Evolutionary conservation across 2,797 vertebrate genomes (phyloP), one percentile per base, ranked within the genome.

Genomic region (Chromis chromis): DNA sequence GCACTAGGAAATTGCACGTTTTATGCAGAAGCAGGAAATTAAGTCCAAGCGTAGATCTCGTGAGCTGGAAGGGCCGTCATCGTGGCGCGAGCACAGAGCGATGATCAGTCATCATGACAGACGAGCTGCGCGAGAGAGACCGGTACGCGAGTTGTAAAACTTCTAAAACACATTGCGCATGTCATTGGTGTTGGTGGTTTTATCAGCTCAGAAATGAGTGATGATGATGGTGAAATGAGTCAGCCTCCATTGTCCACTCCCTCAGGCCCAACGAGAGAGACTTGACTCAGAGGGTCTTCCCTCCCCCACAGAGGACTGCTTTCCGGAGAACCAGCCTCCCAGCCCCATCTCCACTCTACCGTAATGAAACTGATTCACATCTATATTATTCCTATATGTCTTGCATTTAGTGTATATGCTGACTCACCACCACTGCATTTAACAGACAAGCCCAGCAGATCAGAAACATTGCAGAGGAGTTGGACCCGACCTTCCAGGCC

Each of bases 1-100:
- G 9, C 3, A 0, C 9, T n/a, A 96, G 95, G 94, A 96, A 89
- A 96, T 96, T 21, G 95, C 95, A 11, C 94, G 80, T n/a, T 95
- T 94, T 53, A 95, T 96, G 65, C 95, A 96, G 70, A 95, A 94
- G 62, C 92, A 95, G 74, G 96, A 96, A 84, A 90, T 96, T 0
- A 94, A 93, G 71, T 83, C 88, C 0, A 94, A 94, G 61, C 87
- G 88, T 14, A 54, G 81, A 39, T 93, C 94, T 17, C 81, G 78
- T 5, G 93, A 94, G 54, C 81, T 93, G 0, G 94, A 94, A 9
- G 89, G 86, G 13, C 86, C 83, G 1, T 72, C 74, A 0, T 87
- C 87, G 0, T 89, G 83, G 71, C 82, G 49, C 0, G 93, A 94
- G 27, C 89, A 89, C 64, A 73, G 87, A 80, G 89, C 89, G 0